Evolutionary conservation across 1,140 invertebrate genomes (phyloP), one percentile per base, ranked within the genome.

Genomic region (Camponotus pennsylvanicus): DNA sequence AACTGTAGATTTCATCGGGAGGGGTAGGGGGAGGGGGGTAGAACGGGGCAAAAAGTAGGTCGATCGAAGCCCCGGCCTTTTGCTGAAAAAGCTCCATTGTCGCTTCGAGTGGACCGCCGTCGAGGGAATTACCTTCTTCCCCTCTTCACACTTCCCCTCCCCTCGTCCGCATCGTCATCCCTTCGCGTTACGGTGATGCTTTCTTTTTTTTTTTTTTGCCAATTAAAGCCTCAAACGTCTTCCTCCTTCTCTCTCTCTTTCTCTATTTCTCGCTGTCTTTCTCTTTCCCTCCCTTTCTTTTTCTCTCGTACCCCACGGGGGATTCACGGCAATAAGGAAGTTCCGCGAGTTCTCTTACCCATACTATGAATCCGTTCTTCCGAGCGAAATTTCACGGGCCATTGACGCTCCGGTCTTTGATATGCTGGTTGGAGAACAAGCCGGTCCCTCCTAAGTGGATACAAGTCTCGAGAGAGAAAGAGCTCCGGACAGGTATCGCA

Each of bases 61-160:
- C 88, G 77, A 90, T 90, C 89, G 88, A 90, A 90, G 76, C 45
- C 34, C 69, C 42, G 61, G 88, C 59, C 83, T 88, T 55, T 61
- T 75, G 77, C 59, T 78, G 85, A 83, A 89, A 89, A 89, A 89
- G 88, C 40, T 89, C 78, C 67, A 89, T 89, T 89, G 88, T 89
- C 85, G 78, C 49, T 63, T 78, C 59, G 67, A 89, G 88, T 89
- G 73, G 61, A 67, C 86, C 73, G 55, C 55, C 55, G 80, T 64
- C 63, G 64, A 89, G 84, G 69, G 71, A 89, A 89, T 89, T 89
- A 86, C 88, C 73, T 89, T 66, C 86, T 57, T 63, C 45, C 21
- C 52, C 63, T 69, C 70, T 34, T 32, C 32, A 55, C 18, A 34
- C 27, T n/a, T 34, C 69, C 27, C 59, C 64, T 80, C 67, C 63